Evolutionary conservation across 2,113 vertebrate species (phyloP), one percentile per base, ranked within the genome.

Genomic region (Oryzias celebensis): DNA sequence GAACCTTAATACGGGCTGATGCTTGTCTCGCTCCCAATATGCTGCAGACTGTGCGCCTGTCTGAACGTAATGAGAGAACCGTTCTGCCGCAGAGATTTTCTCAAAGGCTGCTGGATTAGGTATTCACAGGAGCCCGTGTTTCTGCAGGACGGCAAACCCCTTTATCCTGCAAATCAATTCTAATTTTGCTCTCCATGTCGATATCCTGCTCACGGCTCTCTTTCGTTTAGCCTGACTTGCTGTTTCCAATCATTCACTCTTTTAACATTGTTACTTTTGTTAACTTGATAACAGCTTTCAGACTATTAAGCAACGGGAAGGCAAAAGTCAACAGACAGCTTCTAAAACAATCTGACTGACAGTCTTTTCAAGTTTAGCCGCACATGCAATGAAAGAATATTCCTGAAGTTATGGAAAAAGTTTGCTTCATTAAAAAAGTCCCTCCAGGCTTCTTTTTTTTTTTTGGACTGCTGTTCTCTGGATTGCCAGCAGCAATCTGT

Each of bases 101-200:
- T 85, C 74, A 78, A 85, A 84, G 69, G 62, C 70, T 10, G 53
- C 66, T 12, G 75, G 82, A 90, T 91, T 90, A 86, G 68, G 84
- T 82, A 89, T 88, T 88, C 84, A 85, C 73, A 78, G 81, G 73
- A 73, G 76, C 57, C 45, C 16, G 64, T 24, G 61, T 50, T 64
- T 56, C 63, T 65, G 62, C 62, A 41, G 69, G 69, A 66, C 41
- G 16, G 52, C 76, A 63, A 63, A 65, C 59, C 55, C 56, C 73
- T 78, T 77, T 84, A 46, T 73, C 57, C 72, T 66, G 67, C 72
- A 65, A 78, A 88, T 90, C 86, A 88, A 86, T 85, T 89, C 81
- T 80, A 83, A 87, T 90, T 87, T 71, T 78, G 66, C 77, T 56
- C 64, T 68, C 58, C 17, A 2, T 58, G 74, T 86, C 76, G 46